Conservation (phyloP, 2,113 vertebrate genomes). For the Oncorhynchus kisutch region DNA sequence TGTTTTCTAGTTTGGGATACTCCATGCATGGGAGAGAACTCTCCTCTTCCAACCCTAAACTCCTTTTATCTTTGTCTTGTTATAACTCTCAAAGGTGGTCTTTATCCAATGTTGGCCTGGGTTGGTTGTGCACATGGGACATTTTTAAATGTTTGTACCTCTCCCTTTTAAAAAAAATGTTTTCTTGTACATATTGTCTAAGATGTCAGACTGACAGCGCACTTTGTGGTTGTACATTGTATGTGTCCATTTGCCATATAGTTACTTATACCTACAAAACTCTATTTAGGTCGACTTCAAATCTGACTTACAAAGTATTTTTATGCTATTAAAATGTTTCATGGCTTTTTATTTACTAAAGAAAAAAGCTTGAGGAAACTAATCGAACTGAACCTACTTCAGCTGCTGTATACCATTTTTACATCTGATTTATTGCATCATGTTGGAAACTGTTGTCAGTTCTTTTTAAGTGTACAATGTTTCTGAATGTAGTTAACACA, state of each 20-base stretch:
- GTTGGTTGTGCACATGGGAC: neutral
- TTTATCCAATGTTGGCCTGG: neutral
- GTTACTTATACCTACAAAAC: neutral
- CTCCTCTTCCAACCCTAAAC: neutral
- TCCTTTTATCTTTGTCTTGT: neutral
- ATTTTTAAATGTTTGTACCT: neutral
- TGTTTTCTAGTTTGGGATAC: no score
- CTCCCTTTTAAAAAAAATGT: no score
- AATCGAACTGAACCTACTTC: slow-evolving; percentile 20
- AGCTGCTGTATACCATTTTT: neutral
- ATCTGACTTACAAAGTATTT: slow-evolving; percentile 53
- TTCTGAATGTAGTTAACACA: slow-evolving; percentile 31
- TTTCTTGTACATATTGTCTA: neutral
- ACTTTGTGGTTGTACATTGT: slow-evolving; percentile 9
- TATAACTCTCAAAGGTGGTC: neutral
- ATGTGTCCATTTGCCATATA: neutral
- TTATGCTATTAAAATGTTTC: slow-evolving; percentile 51
- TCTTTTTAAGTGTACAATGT: neutral
- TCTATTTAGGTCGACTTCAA: slow-evolving; percentile 59
- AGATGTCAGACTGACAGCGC: neutral
- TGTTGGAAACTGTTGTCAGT: slow-evolving; percentile 7
- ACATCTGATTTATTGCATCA: slow-evolving; percentile 4
- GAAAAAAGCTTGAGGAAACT: slow-evolving; percentile 5
- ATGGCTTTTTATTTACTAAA: slow-evolving; percentile 47
- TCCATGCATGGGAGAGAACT: no score